Evolutionary conservation across 2,888 invertebrate species (phyloP), one percentile per base, ranked within the genome.

Genomic region (Protonemura montana): DNA sequence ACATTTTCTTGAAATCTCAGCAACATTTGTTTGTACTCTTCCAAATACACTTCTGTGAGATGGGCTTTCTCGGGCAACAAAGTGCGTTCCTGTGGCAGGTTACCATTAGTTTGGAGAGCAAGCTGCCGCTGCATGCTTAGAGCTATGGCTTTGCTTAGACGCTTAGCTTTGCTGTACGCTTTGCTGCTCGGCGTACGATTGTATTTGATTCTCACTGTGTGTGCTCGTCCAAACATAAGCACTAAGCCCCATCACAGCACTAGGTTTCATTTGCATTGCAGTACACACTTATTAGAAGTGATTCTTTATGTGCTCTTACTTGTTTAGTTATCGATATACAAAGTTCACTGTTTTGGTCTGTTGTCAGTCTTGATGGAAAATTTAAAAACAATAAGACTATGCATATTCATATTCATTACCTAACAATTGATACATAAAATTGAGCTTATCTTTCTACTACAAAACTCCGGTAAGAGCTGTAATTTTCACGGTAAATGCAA

Each of bases 241-340:
- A 59, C 59, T 59, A 2, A n/a, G 16, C 7, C 21, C 21, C 59
- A 59, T 59, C 35, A 59, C 21, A 59, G 59, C 59, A 59, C 59
- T 21, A 13, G 7, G 59, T 59, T 59, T 59, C 21, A 16, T 10
- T 59, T 59, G 2, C 3, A 59, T 59, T 59, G 59, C 21, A n/a
- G n/a, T n/a, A n/a, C n/a, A n/a, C n/a, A n/a, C 87, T 86, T 87
- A 6, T 6, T 87, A 83, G 82, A 86, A 86, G 87, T 86, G 85
- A 85, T 87, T 84, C 83, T 86, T 84, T 35, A 86, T 83, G 84
- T 84, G 80, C 82, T 81, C 83, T 85, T 87, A 87, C 86, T 87
- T 87, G 59, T 59, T 59, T 13, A 59, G 35, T 35, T 35, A 35
- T 35, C 59, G 35, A 87, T 85, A 85, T 85, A 88, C 87, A 88